Percentiles rank a stretch among this genome's conserved stretches.
Evolutionary conservation across 23 tunicate species (phyloP).

Genomic region (Trididemnum clinides): DNA sequence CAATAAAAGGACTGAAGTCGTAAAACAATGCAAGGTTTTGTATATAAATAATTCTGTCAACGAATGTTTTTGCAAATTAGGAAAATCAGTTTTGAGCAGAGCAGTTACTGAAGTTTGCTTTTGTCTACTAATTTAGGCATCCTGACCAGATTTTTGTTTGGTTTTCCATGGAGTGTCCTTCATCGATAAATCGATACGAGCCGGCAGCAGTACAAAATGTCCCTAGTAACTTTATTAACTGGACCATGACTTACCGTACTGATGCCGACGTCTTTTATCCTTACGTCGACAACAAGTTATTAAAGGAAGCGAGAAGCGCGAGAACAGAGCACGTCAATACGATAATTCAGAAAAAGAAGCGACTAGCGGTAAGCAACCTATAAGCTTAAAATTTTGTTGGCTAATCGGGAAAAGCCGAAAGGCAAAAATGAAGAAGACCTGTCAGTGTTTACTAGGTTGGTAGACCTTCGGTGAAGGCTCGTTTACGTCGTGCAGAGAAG

Average conservation of each 20-base stretch:
- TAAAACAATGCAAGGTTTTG: too few relatives aligned
- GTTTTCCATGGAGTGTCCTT: slow-evolving; percentile 21
- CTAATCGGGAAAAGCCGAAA: too few relatives aligned
- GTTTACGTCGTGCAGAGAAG: too few relatives aligned
- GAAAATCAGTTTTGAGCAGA: too few relatives aligned
- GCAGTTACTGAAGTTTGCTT: too few relatives aligned
- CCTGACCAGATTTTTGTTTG: slow-evolving; percentile 27
- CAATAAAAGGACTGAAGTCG: too few relatives aligned
- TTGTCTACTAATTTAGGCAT: background rate
- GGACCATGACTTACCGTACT: slow-evolving; percentile 34
- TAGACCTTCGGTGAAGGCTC: too few relatives aligned
- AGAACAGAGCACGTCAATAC: background rate
- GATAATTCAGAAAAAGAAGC: background rate
- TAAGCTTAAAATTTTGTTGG: too few relatives aligned
- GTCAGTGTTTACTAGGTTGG: too few relatives aligned
- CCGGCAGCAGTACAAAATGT: background rate
- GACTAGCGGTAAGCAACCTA: slow-evolving; percentile 17
- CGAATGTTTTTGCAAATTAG: too few relatives aligned
- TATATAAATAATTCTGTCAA: too few relatives aligned
- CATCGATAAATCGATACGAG: background rate
- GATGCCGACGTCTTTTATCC: slow-evolving; percentile 32
- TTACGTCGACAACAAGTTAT: background rate
- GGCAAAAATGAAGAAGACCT: too few relatives aligned
- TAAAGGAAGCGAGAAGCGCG: background rate
- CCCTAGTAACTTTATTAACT: slow-evolving; percentile 1